Evolutionary conservation across 2,888 invertebrate genomes (phyloP).

Genomic region (Oxytorus armatus): DNA sequence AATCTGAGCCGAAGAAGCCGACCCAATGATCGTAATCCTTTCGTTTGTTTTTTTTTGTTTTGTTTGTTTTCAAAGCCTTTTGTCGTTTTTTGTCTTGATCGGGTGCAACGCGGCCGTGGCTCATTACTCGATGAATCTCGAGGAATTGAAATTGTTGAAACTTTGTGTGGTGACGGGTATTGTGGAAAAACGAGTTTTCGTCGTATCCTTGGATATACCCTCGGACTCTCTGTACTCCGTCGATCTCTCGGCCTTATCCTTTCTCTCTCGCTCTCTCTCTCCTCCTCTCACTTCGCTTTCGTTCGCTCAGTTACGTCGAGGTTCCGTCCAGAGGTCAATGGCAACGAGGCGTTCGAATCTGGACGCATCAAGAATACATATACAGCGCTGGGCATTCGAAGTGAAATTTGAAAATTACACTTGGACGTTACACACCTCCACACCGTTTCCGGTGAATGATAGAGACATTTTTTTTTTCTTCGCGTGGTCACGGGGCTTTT

Average conservation of each 20-base stretch:
- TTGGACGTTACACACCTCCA: too few relatives aligned
- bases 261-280: slow-evolving; percentile 50
- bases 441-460: too few relatives aligned
- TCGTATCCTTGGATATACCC: slow-evolving; percentile 45
- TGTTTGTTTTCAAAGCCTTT: not conserved
- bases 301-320: slow-evolving; percentile 54
- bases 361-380: slow-evolving; percentile 74
- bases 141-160: not conserved
- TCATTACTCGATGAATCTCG: not conserved
- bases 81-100: too few relatives aligned
- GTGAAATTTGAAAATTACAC: slow-evolving; percentile 54
- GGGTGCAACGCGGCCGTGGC: too few relatives aligned
- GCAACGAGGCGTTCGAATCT: slow-evolving; percentile 67
- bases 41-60: not conserved
- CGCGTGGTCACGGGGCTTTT: not conserved
- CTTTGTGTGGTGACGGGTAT: slow-evolving; percentile 10
- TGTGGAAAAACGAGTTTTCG: slow-evolving; percentile 57
- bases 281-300: slow-evolving; percentile 54
- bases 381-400: slow-evolving; percentile 66
- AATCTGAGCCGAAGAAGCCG: too few relatives aligned
- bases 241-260: slow-evolving; percentile 35
- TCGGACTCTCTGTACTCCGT: slow-evolving; percentile 14
- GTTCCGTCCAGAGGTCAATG: slow-evolving; percentile 69
- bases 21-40: not conserved
- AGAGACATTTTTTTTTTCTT: not conserved